Conservation (phyloP, 2,113 vertebrate species). For the Clinocottus analis region DNA sequence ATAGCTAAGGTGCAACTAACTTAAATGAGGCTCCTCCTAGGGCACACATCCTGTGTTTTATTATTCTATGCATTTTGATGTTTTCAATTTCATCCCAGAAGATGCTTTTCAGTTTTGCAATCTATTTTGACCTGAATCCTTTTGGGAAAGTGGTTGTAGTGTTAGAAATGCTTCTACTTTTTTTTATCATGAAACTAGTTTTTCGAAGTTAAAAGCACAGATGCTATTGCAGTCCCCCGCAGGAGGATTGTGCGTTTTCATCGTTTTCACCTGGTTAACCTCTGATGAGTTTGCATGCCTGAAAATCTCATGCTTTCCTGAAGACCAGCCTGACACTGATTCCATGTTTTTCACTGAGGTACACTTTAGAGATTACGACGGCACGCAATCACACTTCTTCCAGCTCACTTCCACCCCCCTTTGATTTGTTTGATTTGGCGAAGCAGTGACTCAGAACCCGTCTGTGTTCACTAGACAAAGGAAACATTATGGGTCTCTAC, state of each 20-base stretch:
- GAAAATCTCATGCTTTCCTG: not conserved
- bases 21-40: too few relatives aligned
- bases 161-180: not conserved
- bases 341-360: slow-evolving; percentile 10
- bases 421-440: slow-evolving; percentile 44
- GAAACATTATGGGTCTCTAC: slow-evolving; percentile 1
- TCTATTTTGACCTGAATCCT: not conserved
- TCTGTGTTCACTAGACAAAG: slow-evolving; percentile 27
- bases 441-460: slow-evolving; percentile 48
- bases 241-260: not conserved
- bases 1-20: too few relatives aligned
- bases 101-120: not conserved
- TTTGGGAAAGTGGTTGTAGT: not conserved
- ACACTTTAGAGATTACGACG: slow-evolving; percentile 2
- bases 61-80: not conserved
- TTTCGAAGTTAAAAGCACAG: not conserved
- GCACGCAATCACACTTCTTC: slow-evolving; percentile 30
- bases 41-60: not conserved
- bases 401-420: slow-evolving; percentile 26
- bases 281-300: not conserved
- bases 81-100: not conserved
- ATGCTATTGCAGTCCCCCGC: not conserved
- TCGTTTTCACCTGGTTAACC: not conserved
- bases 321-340: not conserved
- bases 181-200: not conserved